phyloP scores from a whole-genome alignment of 2,888 invertebrate species.

The Trissoscelio sp. region DNA sequence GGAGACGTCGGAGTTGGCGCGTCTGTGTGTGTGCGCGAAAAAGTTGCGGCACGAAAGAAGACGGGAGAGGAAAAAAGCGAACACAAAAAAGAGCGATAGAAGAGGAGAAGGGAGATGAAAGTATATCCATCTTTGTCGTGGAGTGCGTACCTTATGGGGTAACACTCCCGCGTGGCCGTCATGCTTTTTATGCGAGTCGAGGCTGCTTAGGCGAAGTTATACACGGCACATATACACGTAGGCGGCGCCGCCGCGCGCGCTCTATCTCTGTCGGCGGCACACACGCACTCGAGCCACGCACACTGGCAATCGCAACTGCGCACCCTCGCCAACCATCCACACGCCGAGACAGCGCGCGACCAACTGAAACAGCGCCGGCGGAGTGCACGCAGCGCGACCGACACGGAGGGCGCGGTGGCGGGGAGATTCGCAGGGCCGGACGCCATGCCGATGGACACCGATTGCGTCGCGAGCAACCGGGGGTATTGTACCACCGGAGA shows the following conservation, averaged over 20 bases:
- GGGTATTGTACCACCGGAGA: too few relatives aligned
- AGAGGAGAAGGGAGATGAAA: neutral
- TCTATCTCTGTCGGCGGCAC: constrained; percentile 26
- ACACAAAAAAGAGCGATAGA: neutral
- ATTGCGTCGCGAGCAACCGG: too few relatives aligned
- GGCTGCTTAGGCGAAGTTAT: constrained; percentile 57
- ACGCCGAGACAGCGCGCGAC: constrained; percentile 77
- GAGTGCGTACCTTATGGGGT: constrained; percentile 81
- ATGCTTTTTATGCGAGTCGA: constrained; percentile 71
- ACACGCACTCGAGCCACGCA: constrained; percentile 66
- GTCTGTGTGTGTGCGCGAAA: constrained; percentile 43
- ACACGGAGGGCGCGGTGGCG: constrained; percentile 51
- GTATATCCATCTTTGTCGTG: neutral
- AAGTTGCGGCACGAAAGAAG: constrained; percentile 35
- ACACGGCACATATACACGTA: constrained; percentile 60
- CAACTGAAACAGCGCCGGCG: constrained; percentile 73
- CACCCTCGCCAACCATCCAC: constrained; percentile 63
- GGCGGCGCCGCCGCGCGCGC: constrained; percentile 41
- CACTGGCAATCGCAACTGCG: constrained; percentile 29
- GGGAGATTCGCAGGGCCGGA: constrained; percentile 68
- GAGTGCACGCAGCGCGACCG: constrained; percentile 41
- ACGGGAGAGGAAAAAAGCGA: constrained; percentile 6
- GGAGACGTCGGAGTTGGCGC: constrained; percentile 40
- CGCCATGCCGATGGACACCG: constrained; percentile 11
- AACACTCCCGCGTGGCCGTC: constrained; percentile 81